These are phyloP conservation scores for Argyrosomus regius DNA, from an alignment of 2,797 vertebrate genomes.

Conservation along the genomic window DNA sequence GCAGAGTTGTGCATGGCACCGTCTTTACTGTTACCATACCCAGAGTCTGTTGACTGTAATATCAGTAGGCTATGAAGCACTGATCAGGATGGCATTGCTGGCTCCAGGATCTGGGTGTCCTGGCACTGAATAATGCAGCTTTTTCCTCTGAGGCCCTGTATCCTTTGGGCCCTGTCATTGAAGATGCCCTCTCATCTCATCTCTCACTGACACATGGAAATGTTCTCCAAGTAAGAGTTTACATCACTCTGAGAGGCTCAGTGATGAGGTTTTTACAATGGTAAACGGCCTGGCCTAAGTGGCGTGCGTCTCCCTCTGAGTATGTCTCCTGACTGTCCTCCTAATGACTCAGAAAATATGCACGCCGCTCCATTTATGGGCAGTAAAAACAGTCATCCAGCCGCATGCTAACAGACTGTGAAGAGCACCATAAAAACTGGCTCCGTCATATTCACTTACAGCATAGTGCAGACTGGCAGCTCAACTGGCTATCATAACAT, in stretches of 20 bases:
- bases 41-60: constrained; percentile 78
- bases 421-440: constrained; percentile 79
- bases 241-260: constrained; percentile 70
- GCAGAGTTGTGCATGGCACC: constrained; percentile 18
- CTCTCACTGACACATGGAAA: constrained; percentile 77
- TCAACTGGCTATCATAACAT: constrained; percentile 78
- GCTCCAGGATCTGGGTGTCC: constrained; percentile 68
- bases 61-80: constrained; percentile 77
- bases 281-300: constrained; percentile 74
- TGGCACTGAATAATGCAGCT: constrained; percentile 84
- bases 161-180: constrained; percentile 67
- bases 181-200: constrained; percentile 79
- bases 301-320: constrained; percentile 66
- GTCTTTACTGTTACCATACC: constrained; percentile 54
- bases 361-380: constrained; percentile 81
- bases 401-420: constrained; percentile 79
- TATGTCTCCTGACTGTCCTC: constrained; percentile 77
- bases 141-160: constrained; percentile 77
- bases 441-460: constrained; percentile 79
- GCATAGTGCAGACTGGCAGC: constrained; percentile 63
- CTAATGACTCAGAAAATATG: constrained; percentile 84
- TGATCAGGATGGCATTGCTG: constrained; percentile 72
- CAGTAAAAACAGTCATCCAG: constrained; percentile 82
- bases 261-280: constrained; percentile 78
- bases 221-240: constrained; percentile 72